Evolutionary conservation across 1,140 invertebrate species (phyloP).

Genomic region (Tetraneura akinire): DNA sequence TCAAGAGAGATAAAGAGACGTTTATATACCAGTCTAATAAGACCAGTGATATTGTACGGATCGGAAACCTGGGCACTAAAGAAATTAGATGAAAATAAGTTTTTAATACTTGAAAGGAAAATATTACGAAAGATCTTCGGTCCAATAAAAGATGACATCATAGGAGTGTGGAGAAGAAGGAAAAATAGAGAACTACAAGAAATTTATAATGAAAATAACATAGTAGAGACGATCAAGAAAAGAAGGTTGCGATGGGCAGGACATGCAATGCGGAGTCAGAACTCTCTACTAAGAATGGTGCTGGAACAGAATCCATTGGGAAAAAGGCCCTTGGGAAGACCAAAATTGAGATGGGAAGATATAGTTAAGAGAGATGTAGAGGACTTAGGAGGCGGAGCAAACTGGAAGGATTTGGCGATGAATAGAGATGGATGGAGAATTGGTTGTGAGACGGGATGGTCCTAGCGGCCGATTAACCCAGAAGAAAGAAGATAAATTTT

Average conservation of each 20-base stretch:
- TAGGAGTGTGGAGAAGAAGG: slow-evolving; percentile 9
- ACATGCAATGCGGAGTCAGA: slow-evolving; percentile 17
- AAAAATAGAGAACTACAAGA: slow-evolving; percentile 24
- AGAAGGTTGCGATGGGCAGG: slow-evolving; percentile 20
- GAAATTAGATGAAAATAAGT: too few species aligned
- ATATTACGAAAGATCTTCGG: slow-evolving; percentile 23
- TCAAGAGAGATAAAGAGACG: too few species aligned
- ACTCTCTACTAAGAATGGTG: slow-evolving; percentile 20
- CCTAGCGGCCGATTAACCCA: slow-evolving; percentile 11
- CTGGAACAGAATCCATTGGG: not conserved
- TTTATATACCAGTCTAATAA: too few species aligned
- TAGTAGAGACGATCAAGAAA: slow-evolving; percentile 26
- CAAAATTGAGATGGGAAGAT: slow-evolving; percentile 26
- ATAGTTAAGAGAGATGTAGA: slow-evolving; percentile 23
- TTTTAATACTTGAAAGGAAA: too few species aligned
- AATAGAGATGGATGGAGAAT: slow-evolving; percentile 26
- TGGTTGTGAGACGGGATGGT: slow-evolving; percentile 27
- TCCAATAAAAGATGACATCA: slow-evolving; percentile 21
- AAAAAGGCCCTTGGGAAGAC: slow-evolving; percentile 15
- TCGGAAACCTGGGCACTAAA: too few species aligned
- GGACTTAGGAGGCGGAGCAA: slow-evolving; percentile 28
- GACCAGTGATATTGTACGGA: too few species aligned
- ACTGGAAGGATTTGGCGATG: slow-evolving; percentile 26
- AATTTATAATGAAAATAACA: slow-evolving; percentile 30
- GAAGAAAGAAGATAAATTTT: too few species aligned